Base-by-base conservation (phyloP, 2,888 invertebrate species). In the Adelognathus sp. region DNA sequence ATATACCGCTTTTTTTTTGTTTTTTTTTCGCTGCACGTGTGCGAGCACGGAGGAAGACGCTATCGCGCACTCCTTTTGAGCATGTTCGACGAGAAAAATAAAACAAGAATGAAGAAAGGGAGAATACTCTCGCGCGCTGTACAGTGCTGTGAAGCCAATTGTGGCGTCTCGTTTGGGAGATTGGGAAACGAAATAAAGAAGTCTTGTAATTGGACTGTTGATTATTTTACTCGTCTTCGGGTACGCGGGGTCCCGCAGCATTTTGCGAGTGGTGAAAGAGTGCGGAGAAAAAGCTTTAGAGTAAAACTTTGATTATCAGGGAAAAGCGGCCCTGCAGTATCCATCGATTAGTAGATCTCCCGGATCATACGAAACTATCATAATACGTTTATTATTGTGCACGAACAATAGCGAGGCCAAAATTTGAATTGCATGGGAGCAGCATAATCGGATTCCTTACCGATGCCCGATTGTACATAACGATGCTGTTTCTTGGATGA, bases 171-270 rank as follows among this genome's bases (percentile, higher is more conserved):
- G n/a, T 44, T 14, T 56, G 58, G 50, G 60, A n/a, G n/a, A n/a
- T n/a, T 56, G 79, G 60, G 71, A 75, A 74, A 66, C 50, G 50
- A 31, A 56, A 69, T 56, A 56, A 67, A 70, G 66, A 21, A 74
- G 50, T 31, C 29, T 75, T 75, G 56, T 79, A 79, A 79, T 79
- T 79, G 72, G 52, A 66, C 58, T 71, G 71, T 79, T 75, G 71
- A 79, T 79, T 71, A 75, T 75, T 61, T 60, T 60, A 52, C 75
- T 66, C 70, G 66, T 67, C 29, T 73, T 36, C 29, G 66, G 31
- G 60, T 54, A 61, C 75, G 54, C 24, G 46, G 69, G 31, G 9
- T n/a, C 44, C 27, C 3, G 36, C 39, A 39, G 33, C 14, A 33
- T 41, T 31, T 33, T 39, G 72, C 54, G 75, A 79, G 61, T 79